Percentiles rank a stretch among this genome's conserved stretches.
These are phyloP conservation scores for Pholis gunnellus DNA, from an alignment of 2,113 vertebrate species.

Conservation along the genomic window DNA sequence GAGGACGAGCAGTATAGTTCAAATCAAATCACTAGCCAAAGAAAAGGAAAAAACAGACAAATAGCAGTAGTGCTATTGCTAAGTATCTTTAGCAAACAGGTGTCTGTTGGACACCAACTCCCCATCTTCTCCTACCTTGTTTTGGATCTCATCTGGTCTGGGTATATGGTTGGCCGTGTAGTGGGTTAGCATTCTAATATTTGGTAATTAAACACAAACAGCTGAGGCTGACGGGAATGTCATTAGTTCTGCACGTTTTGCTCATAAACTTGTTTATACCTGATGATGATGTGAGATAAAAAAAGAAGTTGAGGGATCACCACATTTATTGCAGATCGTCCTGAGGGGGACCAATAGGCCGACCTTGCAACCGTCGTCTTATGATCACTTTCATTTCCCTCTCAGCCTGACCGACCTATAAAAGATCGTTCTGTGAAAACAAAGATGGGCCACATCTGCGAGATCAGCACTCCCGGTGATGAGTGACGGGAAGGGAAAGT, in stretches of 20 bases:
- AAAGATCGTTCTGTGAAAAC: conserved; percentile 47
- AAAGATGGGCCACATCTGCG: conserved; percentile 47
- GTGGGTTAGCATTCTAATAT: not conserved
- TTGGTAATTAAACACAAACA: not conserved
- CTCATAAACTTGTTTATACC: not conserved
- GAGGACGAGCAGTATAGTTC: not conserved
- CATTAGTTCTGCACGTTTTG: not conserved
- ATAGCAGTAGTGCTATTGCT: not conserved
- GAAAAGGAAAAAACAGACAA: not conserved
- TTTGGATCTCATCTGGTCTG: not conserved
- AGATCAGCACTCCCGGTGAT: conserved; percentile 43
- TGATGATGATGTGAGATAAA: not conserved
- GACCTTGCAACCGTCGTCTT: not conserved
- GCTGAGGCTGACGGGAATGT: not conserved
- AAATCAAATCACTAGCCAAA: not conserved
- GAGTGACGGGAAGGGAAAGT: conserved; percentile 53
- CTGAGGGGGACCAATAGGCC: not conserved
- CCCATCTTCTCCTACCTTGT: not conserved
- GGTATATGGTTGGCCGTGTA: not conserved
- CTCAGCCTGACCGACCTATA: not conserved
- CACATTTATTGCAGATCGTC: not conserved
- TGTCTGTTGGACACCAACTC: not conserved
- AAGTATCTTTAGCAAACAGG: not conserved
- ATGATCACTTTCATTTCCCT: conserved; percentile 12
- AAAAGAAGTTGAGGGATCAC: not conserved